phyloP scores from a whole-genome alignment of 2,888 invertebrate species.

The Lasioglossum malachurum region DNA sequence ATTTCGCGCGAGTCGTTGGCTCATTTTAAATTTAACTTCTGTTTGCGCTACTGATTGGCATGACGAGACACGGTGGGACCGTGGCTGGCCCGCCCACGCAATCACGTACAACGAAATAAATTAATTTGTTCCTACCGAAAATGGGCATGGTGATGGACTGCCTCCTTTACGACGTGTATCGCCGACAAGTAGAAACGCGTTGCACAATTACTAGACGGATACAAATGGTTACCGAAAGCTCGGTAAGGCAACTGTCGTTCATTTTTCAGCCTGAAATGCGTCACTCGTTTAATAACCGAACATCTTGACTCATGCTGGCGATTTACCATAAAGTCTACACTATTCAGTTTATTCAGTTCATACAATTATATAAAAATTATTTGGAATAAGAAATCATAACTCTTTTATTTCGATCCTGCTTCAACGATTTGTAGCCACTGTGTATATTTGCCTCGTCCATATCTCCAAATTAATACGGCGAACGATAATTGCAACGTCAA shows the following conservation, averaged over 20 bases:
- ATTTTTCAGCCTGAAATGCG: constrained; percentile 6
- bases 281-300: neutral
- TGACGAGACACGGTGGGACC: constrained; percentile 32
- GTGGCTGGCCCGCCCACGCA: constrained; percentile 54
- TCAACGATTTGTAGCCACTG: too few relatives aligned
- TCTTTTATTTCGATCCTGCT: neutral
- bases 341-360: neutral
- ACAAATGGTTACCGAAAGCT: constrained; percentile 49
- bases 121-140: constrained; percentile 68
- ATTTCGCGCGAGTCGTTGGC: constrained; percentile 60
- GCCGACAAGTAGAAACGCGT: constrained; percentile 23
- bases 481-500: neutral
- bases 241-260: constrained; percentile 20
- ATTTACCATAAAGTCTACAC: neutral
- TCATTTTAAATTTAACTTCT: constrained; percentile 67
- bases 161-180: constrained; percentile 32
- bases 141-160: constrained; percentile 58
- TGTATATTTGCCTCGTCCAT: neutral
- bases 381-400: neutral
- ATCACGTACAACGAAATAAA: constrained; percentile 55
- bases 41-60: constrained; percentile 71
- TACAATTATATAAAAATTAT: neutral
- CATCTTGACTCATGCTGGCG: neutral
- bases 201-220: constrained; percentile 59
- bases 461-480: neutral